Evolutionary conservation across 1,140 invertebrate genomes (phyloP), one percentile per base, ranked within the genome.

Genomic region (Euglossa dilemma): DNA sequence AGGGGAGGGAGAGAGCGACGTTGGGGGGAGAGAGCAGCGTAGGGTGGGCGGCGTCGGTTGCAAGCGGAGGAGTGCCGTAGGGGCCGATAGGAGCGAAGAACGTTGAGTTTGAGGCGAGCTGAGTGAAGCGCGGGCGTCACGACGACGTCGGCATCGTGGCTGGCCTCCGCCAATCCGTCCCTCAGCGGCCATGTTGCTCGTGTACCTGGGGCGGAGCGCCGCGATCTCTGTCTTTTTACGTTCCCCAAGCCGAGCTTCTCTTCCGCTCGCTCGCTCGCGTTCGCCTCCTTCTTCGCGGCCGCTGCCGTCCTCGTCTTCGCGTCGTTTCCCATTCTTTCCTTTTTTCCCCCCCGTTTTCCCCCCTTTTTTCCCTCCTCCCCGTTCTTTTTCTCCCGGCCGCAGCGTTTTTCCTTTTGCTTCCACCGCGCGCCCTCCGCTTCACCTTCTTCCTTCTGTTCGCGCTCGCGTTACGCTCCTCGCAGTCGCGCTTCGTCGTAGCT

Each of bases 61-160:
- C 77, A 83, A 87, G 83, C 87, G 89, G 88, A 88, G 82, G 90
- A 91, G 91, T 85, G 88, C 87, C 88, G 80, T 85, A 81, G 82
- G 74, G 75, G 72, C 79, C 83, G 85, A 84, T 88, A 78, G 73
- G 83, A 86, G 71, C 82, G 84, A 87, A 88, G 86, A 88, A 78
- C 67, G 74, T 76, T 83, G 87, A 83, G 85, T 90, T 90, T 88
- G 87, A 87, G 87, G 63, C 73, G 74, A 88, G 86, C 82, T 91
- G 93, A 94, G 92, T 94, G 93, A 94, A 93, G 92, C 90, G 91
- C 91, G 92, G 92, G 90, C 93, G 92, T 94, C 93, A 94, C 91
- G 92, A 88, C 91, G 92, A 92, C 92, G 92, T 93, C 91, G 91
- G 90, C 90, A 90, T 91, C 91, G 92, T 87, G 85, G 85, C 88